phyloP scores from a whole-genome alignment of 2,797 vertebrate species.

The Thripadectes ignobilis region DNA sequence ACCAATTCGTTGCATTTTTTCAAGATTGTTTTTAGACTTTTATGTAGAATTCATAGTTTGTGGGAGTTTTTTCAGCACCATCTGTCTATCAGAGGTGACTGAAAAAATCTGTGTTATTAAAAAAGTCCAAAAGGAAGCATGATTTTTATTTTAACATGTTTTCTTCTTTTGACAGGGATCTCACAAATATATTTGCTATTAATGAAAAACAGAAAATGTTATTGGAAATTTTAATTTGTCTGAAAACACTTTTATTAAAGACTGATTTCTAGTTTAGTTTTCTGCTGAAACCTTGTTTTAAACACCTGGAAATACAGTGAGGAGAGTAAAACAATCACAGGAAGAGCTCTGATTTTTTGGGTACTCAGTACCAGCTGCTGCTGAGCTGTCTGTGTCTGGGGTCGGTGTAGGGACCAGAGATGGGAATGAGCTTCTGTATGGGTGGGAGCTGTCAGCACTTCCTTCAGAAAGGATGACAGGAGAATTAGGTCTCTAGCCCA shows the following conservation, averaged over 20 bases:
- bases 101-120: not conserved
- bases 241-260: not conserved
- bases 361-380: not conserved
- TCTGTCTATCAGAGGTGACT: not conserved
- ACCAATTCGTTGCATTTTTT: not conserved
- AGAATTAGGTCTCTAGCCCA: not conserved
- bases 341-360: not conserved
- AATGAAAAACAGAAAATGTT: not conserved
- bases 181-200: not conserved
- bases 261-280: not conserved
- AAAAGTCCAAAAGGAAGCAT: not conserved
- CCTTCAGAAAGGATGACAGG: not conserved
- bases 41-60: not conserved
- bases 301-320: fast-evolving
- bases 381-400: not conserved
- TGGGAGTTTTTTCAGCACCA: not conserved
- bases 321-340: not conserved
- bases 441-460: not conserved
- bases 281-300: not conserved
- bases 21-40: not conserved
- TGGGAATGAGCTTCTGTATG: fast-evolving
- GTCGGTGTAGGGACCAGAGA: not conserved
- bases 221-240: not conserved
- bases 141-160: not conserved
- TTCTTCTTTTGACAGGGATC: not conserved